Conservation (phyloP, 1,140 invertebrate genomes). For the Drosophila seguyi region DNA sequence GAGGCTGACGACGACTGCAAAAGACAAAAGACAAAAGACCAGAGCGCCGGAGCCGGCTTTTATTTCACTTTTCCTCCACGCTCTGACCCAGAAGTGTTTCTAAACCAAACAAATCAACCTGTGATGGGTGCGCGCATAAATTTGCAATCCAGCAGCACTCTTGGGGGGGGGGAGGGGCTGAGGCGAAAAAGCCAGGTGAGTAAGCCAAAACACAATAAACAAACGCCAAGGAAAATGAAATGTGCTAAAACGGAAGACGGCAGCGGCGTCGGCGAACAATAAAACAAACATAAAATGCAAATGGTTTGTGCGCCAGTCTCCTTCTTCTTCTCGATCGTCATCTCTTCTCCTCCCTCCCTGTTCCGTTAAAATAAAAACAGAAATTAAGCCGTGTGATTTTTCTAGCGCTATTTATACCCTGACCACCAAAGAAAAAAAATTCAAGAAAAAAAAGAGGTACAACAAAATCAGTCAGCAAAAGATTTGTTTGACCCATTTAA, state of each 20-base stretch:
- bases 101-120: conserved; percentile 62
- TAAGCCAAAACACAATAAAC: conserved; percentile 37
- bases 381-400: conserved; percentile 82
- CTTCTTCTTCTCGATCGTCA: background rate
- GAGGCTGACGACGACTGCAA: background rate
- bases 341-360: conserved; percentile 10
- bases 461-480: conserved; percentile 39
- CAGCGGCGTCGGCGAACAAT: conserved; percentile 56
- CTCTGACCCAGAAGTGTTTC: conserved; percentile 63
- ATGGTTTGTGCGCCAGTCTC: conserved; percentile 31
- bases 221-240: conserved; percentile 57
- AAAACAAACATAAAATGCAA: conserved; percentile 83
- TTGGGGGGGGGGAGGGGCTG: background rate
- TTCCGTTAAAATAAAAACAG: conserved; percentile 73
- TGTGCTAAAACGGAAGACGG: conserved; percentile 43
- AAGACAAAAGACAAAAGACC: conserved; percentile 43
- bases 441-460: conserved; percentile 2
- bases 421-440: conserved; percentile 34
- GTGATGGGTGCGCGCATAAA: conserved; percentile 61
- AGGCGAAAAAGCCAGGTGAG: conserved; percentile 5
- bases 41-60: conserved; percentile 14
- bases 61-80: conserved; percentile 65
- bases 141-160: conserved; percentile 41
- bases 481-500: conserved; percentile 82
- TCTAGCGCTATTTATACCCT: conserved; percentile 50